Conservation (phyloP, 1,140 invertebrate genomes). For the Solenopsis fugax region DNA sequence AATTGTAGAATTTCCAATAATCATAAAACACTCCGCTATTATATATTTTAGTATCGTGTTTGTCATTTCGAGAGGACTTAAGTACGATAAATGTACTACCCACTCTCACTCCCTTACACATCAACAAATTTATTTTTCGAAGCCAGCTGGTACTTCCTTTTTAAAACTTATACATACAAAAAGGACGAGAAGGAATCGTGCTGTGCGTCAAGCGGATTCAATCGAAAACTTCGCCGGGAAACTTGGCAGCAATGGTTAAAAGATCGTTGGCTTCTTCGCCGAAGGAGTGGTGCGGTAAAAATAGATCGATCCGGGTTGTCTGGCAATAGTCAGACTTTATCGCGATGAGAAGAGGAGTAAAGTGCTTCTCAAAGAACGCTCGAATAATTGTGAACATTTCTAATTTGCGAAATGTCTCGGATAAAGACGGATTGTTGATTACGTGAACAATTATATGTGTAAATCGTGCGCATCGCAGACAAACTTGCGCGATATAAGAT, state of each 20-base stretch:
- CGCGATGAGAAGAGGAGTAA: background rate
- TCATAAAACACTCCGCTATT: background rate
- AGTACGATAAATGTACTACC: background rate
- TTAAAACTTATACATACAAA: conserved; percentile 36
- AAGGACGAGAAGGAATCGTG: background rate
- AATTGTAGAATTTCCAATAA: background rate
- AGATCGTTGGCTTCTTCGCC: conserved; percentile 34
- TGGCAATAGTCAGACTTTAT: conserved; percentile 31
- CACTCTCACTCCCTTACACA: background rate
- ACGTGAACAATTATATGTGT: no score
- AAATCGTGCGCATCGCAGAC: background rate
- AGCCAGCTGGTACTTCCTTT: background rate
- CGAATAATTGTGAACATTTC: conserved; percentile 24
- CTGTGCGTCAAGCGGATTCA: conserved; percentile 21
- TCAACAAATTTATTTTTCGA: conserved; percentile 49
- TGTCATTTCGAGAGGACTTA: background rate
- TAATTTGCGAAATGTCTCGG: background rate
- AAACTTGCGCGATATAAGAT: background rate
- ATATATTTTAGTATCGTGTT: background rate
- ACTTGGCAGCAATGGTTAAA: conserved; percentile 53
- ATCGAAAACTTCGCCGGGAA: conserved; percentile 49
- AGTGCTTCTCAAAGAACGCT: background rate
- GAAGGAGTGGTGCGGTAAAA: conserved; percentile 32
- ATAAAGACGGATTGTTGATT: background rate
- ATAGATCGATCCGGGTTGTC: conserved; percentile 38